Evolutionary conservation across 2,113 vertebrate genomes (phyloP).

Genomic region (Indri indri): DNA sequence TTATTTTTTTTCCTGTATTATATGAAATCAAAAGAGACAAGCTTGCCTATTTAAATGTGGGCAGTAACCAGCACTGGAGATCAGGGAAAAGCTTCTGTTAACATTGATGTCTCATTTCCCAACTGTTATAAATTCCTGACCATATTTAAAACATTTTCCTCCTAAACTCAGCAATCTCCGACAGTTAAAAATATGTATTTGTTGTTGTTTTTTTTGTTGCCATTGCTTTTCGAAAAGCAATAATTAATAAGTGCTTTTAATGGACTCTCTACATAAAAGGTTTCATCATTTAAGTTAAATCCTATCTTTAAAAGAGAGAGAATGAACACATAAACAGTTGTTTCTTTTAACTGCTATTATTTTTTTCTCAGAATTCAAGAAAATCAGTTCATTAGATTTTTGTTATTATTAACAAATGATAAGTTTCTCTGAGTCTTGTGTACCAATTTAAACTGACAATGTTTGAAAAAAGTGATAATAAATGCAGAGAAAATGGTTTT

Average conservation of each 20-base stretch:
- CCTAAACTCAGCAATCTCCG: background rate
- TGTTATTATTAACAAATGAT: slow-evolving; percentile 42
- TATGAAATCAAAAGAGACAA: background rate
- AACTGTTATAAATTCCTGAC: background rate
- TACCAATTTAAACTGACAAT: background rate
- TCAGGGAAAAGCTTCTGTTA: background rate
- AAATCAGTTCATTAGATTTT: background rate
- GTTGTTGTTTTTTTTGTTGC: background rate
- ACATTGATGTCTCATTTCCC: background rate
- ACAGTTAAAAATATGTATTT: background rate
- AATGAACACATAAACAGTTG: background rate
- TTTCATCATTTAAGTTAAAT: slow-evolving; percentile 9
- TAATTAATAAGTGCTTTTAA: background rate
- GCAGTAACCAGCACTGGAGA: background rate
- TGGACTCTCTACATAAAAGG: background rate
- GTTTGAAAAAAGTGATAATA: background rate
- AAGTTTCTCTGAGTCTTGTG: background rate
- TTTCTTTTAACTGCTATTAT: background rate
- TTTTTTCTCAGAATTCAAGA: slow-evolving; percentile 32
- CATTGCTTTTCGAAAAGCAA: background rate
- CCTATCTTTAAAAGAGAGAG: slow-evolving; percentile 6
- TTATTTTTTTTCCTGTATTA: background rate
- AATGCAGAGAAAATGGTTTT: background rate
- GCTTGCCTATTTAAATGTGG: background rate
- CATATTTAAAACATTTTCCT: background rate